Evolutionary conservation across 2,113 vertebrate species (phyloP).

Genomic region (Phocoena phocoena): DNA sequence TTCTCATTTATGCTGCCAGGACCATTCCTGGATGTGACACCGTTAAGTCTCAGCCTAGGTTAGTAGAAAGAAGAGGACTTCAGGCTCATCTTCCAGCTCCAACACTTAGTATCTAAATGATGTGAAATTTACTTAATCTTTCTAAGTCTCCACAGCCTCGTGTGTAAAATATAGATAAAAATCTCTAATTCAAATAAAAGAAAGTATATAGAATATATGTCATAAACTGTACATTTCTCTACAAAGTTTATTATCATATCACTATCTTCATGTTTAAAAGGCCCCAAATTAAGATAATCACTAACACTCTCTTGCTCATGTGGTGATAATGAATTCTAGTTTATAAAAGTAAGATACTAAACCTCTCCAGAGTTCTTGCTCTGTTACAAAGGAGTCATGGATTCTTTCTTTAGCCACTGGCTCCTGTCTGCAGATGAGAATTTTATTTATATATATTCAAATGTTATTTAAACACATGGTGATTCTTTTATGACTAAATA

Average conservation of each 20-base stretch:
- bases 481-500: conserved; percentile 65
- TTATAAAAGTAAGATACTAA: neutral
- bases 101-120: neutral
- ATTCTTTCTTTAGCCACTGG: conserved; percentile 46
- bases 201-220: neutral
- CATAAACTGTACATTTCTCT: neutral
- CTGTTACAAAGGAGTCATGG: neutral
- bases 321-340: neutral
- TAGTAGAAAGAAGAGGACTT: neutral
- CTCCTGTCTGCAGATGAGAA: conserved; percentile 4
- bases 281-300: conserved; percentile 6
- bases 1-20: conserved; percentile 44
- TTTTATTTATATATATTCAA: conserved; percentile 62
- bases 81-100: neutral
- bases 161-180: neutral
- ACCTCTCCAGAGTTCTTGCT: neutral
- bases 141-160: neutral
- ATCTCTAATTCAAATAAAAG: neutral
- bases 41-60: neutral
- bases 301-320: neutral
- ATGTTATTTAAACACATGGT: conserved; percentile 67
- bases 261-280: conserved; percentile 16
- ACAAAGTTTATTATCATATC: neutral
- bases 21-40: neutral
- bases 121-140: conserved; percentile 14